Evolutionary conservation across 2,888 invertebrate genomes (phyloP), one percentile per base, ranked within the genome.

Genomic region (Ornithoptera priamus): DNA sequence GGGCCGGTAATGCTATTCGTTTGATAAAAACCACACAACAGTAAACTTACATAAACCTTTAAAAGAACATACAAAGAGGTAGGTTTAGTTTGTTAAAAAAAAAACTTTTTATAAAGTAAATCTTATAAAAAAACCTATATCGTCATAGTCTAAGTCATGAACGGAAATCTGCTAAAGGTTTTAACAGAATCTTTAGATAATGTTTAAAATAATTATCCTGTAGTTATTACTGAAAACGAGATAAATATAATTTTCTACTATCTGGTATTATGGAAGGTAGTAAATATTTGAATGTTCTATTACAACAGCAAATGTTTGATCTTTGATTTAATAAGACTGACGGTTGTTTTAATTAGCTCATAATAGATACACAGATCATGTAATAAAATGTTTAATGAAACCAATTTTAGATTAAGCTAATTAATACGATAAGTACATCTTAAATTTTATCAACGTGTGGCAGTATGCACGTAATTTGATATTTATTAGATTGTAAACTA

Each of bases 1-100:
- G 71, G 72, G 71, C 68, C 70, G 68, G 10, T 30, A 15, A 46
- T 72, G 70, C 71, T 69, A 66, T 71, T 70, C 39, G 67, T 69
- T 53, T 67, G 69, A 72, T 69, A 68, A 71, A 73, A 71, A 70
- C 67, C 70, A 67, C 69, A 68, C 46, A 69, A 56, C 46, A 18
- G 59, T 57, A 61, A 62, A 69, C 67, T 70, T 46, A 58, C 42
- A 30, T 46, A 42, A 24, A 8, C 56, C 12, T n/a, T 22, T 24
- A 46, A n/a, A 62, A 24, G 46, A 50, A 62, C 42, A 50, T 18
- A 50, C 22, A 62, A 5, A 53, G 18, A n/a, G 53, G 18, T n/a
- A 53, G n/a, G 18, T 46, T 46, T 46, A 46, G 12, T 46, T 46
- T 46, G 2, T 46, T 8, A 46, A 30, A 30, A 30, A 30, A 30